Evolutionary conservation across 2,888 invertebrate genomes (phyloP).

Genomic region (Microplitis manilae): DNA sequence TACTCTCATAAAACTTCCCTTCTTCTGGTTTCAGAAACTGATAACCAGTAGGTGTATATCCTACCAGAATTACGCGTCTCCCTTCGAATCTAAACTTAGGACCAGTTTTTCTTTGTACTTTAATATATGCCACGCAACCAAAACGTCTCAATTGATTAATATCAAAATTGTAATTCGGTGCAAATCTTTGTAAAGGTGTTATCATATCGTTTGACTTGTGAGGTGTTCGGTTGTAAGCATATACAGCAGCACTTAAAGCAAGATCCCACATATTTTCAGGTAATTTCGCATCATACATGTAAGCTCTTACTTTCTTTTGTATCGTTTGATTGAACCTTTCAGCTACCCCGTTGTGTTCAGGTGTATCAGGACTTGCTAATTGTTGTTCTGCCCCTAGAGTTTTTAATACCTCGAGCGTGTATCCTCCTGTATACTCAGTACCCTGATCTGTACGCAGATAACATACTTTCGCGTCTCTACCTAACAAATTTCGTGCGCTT

Average conservation of each 20-base stretch:
- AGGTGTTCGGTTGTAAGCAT: constrained; percentile 48
- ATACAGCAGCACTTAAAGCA: constrained; percentile 43
- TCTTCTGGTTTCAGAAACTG: constrained; percentile 43
- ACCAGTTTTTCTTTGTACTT: constrained; percentile 42
- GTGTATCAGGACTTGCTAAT: constrained; percentile 37
- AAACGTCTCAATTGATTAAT: constrained; percentile 43
- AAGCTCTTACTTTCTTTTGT: constrained; percentile 45
- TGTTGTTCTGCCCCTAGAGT: constrained; percentile 43
- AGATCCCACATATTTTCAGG: constrained; percentile 48
- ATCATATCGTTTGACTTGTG: constrained; percentile 44
- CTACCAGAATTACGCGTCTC: constrained; percentile 43
- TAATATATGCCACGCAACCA: constrained; percentile 45
- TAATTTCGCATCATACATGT: constrained; percentile 44
- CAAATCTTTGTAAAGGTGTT: constrained; percentile 42
- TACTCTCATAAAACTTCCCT: constrained; percentile 44
- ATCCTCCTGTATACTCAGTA: constrained; percentile 49
- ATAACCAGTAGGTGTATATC: constrained; percentile 48
- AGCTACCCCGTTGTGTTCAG: constrained; percentile 46
- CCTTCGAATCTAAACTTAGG: constrained; percentile 43
- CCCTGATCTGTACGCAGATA: constrained; percentile 50
- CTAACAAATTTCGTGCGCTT: constrained; percentile 49
- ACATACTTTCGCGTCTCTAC: constrained; percentile 49
- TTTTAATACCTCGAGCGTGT: constrained; percentile 46
- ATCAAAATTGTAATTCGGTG: constrained; percentile 41
- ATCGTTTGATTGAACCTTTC: constrained; percentile 48